Conservation (phyloP, 2,888 invertebrate species). For the Andrena bicolor region DNA sequence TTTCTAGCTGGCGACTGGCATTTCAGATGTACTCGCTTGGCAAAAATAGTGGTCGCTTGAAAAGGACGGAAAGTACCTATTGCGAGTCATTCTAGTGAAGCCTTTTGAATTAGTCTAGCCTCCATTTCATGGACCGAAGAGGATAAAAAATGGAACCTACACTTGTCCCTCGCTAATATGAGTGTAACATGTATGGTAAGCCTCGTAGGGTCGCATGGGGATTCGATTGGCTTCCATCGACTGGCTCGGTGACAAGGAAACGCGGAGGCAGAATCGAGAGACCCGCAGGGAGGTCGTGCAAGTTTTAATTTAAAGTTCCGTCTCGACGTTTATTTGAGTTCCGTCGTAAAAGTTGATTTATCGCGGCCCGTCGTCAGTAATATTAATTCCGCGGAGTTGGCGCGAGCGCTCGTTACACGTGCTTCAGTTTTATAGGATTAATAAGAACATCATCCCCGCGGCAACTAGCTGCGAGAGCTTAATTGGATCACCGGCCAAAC, state of each 20-base stretch:
- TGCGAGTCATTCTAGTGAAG: too few relatives aligned
- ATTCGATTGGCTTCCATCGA: not conserved
- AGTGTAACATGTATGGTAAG: too few relatives aligned
- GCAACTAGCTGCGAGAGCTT: constrained; percentile 52
- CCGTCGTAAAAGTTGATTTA: constrained; percentile 74
- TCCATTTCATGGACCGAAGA: too few relatives aligned
- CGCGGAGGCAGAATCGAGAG: constrained; percentile 18
- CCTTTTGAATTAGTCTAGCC: too few relatives aligned
- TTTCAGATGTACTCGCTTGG: too few relatives aligned
- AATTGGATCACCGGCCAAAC: constrained; percentile 62
- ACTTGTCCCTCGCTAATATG: too few relatives aligned
- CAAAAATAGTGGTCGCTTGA: too few relatives aligned
- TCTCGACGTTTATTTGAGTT: constrained; percentile 69
- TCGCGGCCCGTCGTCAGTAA: constrained; percentile 67
- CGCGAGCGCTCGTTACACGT: constrained; percentile 68
- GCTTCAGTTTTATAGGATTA: constrained; percentile 70
- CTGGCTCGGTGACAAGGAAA: not conserved
- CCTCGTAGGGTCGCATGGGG: too few relatives aligned
- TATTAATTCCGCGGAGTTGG: constrained; percentile 69
- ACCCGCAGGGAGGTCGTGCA: constrained; percentile 34
- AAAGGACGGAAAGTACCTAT: too few relatives aligned
- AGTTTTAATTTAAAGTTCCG: constrained; percentile 71
- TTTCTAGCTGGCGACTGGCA: too few relatives aligned
- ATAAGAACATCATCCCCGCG: constrained; percentile 59
- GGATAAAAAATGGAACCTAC: too few relatives aligned